Percentiles rank a stretch among this genome's conserved stretches.
phyloP scores from a whole-genome alignment of 2,113 vertebrate genomes.

The Todiramphus saurophagus region DNA sequence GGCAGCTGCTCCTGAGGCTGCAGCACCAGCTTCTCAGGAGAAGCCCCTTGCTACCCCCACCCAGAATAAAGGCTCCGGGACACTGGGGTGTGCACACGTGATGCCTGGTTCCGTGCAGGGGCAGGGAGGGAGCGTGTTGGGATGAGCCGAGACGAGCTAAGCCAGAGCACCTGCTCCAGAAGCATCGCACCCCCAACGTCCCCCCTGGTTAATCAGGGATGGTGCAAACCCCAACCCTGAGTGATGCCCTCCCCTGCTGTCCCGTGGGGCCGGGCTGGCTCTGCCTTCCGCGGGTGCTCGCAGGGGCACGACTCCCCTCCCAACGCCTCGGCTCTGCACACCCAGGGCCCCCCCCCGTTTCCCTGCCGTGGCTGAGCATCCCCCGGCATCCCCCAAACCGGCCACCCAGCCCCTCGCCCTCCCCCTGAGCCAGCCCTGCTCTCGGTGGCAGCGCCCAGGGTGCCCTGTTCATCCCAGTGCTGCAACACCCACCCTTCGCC shows the following conservation, averaged over 20 bases:
- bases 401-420: neutral
- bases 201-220: accelerated
- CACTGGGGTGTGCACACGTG: accelerated
- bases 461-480: accelerated
- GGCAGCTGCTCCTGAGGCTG: neutral
- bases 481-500: neutral
- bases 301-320: accelerated
- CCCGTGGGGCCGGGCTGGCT: neutral
- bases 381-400: neutral
- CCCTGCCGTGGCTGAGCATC: neutral
- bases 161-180: neutral
- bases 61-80: conserved; percentile 10
- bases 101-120: neutral
- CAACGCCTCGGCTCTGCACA: neutral
- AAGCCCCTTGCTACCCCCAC: neutral
- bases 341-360: accelerated
- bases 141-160: accelerated
- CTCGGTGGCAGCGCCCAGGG: accelerated
- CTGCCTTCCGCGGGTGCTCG: accelerated
- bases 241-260: neutral
- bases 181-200: accelerated
- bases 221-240: accelerated
- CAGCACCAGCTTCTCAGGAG: accelerated
- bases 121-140: neutral
- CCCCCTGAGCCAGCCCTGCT: accelerated